Evolutionary conservation across 1,140 invertebrate species (phyloP), one percentile per base, ranked within the genome.

Genomic region (Thaumetopoea pityocampa): DNA sequence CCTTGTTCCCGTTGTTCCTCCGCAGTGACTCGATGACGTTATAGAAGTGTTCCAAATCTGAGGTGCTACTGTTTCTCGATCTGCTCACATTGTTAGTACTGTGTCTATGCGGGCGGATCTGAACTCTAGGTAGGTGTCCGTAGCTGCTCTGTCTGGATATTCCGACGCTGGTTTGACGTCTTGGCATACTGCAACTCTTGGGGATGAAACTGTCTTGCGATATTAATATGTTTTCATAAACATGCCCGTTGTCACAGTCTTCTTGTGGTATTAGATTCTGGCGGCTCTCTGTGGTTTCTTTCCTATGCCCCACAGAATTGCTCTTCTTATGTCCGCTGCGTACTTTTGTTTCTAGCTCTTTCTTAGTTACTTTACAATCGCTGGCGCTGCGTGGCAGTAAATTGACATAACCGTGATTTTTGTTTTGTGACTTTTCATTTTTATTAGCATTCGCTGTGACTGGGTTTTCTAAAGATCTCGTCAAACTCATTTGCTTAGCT

Each of bases 171-270:
- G 68, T 64, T 22, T 67, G 66, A 2, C 78, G 70, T 1, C 81
- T 63, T 18, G 82, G 82, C 82, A 85, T 83, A 51, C 80, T 85
- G 48, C 82, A 79, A 32, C 71, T 85, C 33, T 67, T 72, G n/a
- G 69, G 63, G 4, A 70, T 64, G 49, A 68, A 69, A 22, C 48
- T 19, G 6, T 78, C 76, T 20, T 69, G 60, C n/a, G 66, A 49
- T 47, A 74, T 24, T 0, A 71, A 40, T 0, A 86, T 48, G 55
- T 86, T 86, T 38, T 85, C 85, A 51, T 86, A 86, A 15, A 85
- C 73, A 50, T 86, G 84, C 5, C 69, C 60, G 45, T 63, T 68
- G 15, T 77, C 73, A 17, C 52, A 49, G 37, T 86, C 79, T 24
- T 86, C 81, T 5, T 72, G 76, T 3, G 63, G 48, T 32, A 86